Percentiles rank a stretch among this genome's conserved stretches.
Conservation (phyloP, 2,888 invertebrate genomes). For the Cybosia mesomella region DNA sequence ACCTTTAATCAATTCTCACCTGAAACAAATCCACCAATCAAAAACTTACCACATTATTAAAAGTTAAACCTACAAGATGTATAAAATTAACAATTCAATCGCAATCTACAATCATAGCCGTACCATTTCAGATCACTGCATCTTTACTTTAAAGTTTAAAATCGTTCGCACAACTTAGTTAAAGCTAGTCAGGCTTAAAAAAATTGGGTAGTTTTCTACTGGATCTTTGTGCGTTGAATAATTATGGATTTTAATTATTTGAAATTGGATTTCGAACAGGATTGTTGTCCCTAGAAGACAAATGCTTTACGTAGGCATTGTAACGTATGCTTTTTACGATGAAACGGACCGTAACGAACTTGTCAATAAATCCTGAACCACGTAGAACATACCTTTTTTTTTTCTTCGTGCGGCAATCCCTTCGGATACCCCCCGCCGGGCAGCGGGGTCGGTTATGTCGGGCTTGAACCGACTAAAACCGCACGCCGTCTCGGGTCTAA, state of each 20-base stretch:
- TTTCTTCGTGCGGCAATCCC: too few species aligned
- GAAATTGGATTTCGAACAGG: neutral
- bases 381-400: too few species aligned
- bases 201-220: conserved; percentile 26
- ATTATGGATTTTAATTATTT: conserved; percentile 3
- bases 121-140: conserved; percentile 31
- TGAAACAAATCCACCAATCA: conserved; percentile 43
- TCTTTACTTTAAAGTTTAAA: conserved; percentile 34
- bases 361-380: too few species aligned
- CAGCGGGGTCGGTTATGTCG: too few species aligned
- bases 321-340: too few species aligned
- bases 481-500: too few species aligned
- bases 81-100: conserved; percentile 30
- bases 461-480: too few species aligned
- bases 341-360: too few species aligned
- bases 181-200: conserved; percentile 32
- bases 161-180: conserved; percentile 36
- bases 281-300: conserved; percentile 12
- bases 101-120: conserved; percentile 37
- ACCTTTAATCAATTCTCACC: too few species aligned
- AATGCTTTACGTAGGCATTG: neutral
- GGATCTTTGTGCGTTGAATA: conserved; percentile 40
- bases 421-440: too few species aligned
- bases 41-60: conserved; percentile 34
- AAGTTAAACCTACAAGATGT: conserved; percentile 32